Evolutionary conservation across 2,888 invertebrate genomes (phyloP).

Genomic region (Mythimna impura): DNA sequence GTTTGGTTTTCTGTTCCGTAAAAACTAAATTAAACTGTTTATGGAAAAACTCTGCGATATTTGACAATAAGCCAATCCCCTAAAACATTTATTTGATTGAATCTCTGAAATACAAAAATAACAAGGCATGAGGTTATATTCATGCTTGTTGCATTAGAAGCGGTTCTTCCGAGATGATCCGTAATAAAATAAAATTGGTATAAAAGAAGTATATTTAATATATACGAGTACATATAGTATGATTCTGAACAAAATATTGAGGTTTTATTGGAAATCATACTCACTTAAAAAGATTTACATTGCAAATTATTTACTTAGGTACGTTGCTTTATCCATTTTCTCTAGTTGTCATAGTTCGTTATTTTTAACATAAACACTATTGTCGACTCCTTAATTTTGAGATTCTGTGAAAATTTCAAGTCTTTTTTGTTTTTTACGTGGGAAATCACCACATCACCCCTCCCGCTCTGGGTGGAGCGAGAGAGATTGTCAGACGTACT

Average conservation of each 20-base stretch:
- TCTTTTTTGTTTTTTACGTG: too few species aligned
- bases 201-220: background rate
- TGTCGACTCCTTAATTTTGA: too few species aligned
- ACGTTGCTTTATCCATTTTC: too few species aligned
- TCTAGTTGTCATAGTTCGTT: too few species aligned
- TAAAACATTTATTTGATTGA: background rate
- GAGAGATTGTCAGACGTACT: too few species aligned
- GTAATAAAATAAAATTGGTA: background rate
- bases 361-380: background rate
- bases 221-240: too few species aligned
- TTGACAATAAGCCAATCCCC: background rate
- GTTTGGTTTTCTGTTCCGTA: background rate
- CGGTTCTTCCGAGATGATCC: background rate
- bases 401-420: too few species aligned
- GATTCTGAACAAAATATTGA: too few species aligned
- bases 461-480: too few species aligned
- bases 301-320: background rate
- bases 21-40: conserved; percentile 6
- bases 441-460: too few species aligned
- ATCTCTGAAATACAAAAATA: background rate
- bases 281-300: too few species aligned
- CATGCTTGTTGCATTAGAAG: background rate
- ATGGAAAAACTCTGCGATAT: background rate
- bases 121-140: background rate
- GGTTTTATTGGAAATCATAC: too few species aligned